phyloP scores from a whole-genome alignment of 37 sponge, comb jelly and placozoan genomes.

The Amphimedon queenslandica region DNA sequence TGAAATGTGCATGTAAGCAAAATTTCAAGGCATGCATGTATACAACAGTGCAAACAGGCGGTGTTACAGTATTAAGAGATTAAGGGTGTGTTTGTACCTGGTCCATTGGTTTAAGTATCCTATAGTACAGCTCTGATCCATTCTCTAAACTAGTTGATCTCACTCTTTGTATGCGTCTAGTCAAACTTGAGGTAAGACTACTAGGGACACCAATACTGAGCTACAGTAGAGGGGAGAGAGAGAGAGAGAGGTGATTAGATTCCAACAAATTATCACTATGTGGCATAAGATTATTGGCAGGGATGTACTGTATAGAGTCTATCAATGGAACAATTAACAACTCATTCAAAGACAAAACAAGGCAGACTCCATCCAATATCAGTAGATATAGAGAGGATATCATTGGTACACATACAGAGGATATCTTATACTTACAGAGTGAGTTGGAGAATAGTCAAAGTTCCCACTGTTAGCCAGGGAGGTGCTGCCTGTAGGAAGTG shows the following conservation, averaged over 20 bases:
- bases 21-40: neutral
- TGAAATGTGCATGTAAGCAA: conserved; percentile 4
- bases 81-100: conserved; percentile 14
- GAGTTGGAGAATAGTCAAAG: neutral
- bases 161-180: conserved; percentile 28
- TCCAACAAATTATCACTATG: no score
- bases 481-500: neutral
- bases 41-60: neutral
- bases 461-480: neutral
- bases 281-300: no score
- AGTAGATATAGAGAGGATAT: no score
- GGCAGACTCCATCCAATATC: no score
- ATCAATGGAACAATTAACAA: no score
- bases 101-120: conserved; percentile 38
- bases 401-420: no score
- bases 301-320: no score
- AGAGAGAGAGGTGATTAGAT: conserved; percentile 7
- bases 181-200: conserved; percentile 23
- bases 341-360: no score
- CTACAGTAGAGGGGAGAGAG: conserved; percentile 19
- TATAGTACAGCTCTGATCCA: conserved; percentile 29
- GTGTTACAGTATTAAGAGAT: neutral
- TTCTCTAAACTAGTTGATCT: conserved; percentile 48
- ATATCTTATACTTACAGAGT: neutral
- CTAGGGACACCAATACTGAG: neutral